Evolutionary conservation across 2,888 invertebrate species (phyloP).

Genomic region (Mesorhabditis sp.): DNA sequence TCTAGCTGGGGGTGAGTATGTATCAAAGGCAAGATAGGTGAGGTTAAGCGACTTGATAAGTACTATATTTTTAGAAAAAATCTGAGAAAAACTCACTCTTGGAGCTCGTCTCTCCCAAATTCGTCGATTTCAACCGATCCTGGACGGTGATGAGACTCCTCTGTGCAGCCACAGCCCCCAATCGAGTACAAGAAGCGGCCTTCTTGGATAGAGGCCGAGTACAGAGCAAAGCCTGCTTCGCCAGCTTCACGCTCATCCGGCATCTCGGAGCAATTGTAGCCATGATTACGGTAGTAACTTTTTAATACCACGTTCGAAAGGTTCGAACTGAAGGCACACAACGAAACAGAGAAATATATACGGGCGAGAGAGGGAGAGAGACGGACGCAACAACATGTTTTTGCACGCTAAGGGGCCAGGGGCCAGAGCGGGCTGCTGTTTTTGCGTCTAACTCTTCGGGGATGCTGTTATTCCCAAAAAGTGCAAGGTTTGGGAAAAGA

Average conservation of each 20-base stretch:
- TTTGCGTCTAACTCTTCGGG: too few relatives aligned
- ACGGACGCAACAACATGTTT: too few relatives aligned
- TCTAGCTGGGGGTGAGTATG: too few relatives aligned
- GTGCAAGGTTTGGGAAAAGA: too few relatives aligned
- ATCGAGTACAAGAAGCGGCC: neutral
- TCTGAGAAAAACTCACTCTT: neutral
- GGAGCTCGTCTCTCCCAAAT: neutral
- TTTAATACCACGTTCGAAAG: too few relatives aligned
- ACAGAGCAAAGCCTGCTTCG: neutral
- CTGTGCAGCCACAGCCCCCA: neutral
- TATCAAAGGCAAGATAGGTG: neutral
- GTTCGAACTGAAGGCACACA: too few relatives aligned
- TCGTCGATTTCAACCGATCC: neutral
- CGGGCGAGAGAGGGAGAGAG: too few relatives aligned
- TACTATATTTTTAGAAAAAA: too few relatives aligned
- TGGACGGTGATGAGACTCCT: neutral
- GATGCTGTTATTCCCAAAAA: too few relatives aligned
- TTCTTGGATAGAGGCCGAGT: neutral
- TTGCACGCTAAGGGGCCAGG: too few relatives aligned
- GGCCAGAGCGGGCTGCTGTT: too few relatives aligned
- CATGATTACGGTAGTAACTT: neutral
- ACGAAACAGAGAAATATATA: too few relatives aligned
- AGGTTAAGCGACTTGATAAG: neutral
- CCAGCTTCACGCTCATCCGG: neutral
- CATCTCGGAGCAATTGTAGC: constrained; percentile 3